Conservation (phyloP, 2,113 vertebrate species). For the Alethe diademata region DNA sequence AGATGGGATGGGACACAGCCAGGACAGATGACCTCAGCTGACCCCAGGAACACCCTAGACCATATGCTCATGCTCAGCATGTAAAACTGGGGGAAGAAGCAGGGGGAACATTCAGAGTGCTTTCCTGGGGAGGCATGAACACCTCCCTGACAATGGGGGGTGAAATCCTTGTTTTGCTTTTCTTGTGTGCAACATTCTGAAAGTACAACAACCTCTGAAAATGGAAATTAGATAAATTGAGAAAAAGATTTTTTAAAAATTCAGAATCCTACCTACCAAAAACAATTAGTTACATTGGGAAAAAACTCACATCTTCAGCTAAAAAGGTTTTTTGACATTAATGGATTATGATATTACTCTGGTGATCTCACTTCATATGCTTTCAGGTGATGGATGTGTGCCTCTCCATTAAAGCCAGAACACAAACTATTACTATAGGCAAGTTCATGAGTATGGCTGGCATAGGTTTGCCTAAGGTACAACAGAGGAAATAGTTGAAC, state of each 20-base stretch:
- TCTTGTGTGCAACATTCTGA: not conserved
- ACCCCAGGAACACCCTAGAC: not conserved
- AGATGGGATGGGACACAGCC: not conserved
- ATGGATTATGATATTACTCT: not conserved
- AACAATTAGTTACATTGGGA: not conserved
- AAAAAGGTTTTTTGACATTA: not conserved
- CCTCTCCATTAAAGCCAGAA: not conserved
- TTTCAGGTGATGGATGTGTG: not conserved
- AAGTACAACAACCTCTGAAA: not conserved
- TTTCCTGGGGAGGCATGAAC: not conserved
- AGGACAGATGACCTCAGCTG: not conserved
- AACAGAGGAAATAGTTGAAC: not conserved
- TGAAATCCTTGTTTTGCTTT: not conserved
- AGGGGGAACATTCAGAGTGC: not conserved
- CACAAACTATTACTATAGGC: not conserved
- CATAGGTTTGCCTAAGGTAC: not conserved
- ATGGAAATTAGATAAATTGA: not conserved
- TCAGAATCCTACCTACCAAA: not conserved
- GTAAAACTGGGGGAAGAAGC: not conserved
- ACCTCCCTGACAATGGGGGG: not conserved
- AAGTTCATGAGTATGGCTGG: not conserved
- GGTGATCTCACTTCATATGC: not conserved
- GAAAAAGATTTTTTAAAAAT: not conserved
- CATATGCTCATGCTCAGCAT: not conserved
- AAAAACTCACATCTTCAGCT: not conserved